Evolutionary conservation across 92 coral and sea anemone species (phyloP).

Genomic region (Zoanthus solanderi): DNA sequence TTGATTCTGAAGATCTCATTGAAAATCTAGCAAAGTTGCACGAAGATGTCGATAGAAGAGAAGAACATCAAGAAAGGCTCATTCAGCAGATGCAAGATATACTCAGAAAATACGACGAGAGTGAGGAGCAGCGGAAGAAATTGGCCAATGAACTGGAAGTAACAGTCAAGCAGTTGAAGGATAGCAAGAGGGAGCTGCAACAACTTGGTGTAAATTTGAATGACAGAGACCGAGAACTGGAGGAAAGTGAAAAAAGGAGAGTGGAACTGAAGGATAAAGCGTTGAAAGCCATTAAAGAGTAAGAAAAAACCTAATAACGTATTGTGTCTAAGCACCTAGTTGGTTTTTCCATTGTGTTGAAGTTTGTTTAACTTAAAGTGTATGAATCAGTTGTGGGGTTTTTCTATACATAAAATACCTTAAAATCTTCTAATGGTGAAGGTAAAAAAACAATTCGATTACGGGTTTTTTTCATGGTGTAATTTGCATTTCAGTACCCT

Average conservation of each 20-base stretch:
- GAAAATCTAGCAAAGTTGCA: conserved; percentile 74
- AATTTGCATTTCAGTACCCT: no score
- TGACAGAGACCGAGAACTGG: conserved; percentile 80
- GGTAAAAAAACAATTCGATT: no score
- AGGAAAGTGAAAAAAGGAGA: conserved; percentile 90
- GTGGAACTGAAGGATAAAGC: conserved; percentile 90
- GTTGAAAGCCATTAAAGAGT: conserved; percentile 93
- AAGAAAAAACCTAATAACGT: conserved; percentile 31
- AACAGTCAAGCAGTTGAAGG: conserved; percentile 76
- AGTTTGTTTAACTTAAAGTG: no score
- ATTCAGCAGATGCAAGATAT: conserved; percentile 78
- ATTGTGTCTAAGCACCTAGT: no score
- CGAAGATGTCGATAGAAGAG: conserved; percentile 85
- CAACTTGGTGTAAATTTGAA: conserved; percentile 75
- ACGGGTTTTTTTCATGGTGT: no score
- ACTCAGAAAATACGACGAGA: conserved; percentile 80
- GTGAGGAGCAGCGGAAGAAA: conserved; percentile 78
- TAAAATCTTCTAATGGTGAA: no score
- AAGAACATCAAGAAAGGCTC: conserved; percentile 85
- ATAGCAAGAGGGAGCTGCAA: conserved; percentile 73
- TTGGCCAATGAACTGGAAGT: conserved; percentile 72
- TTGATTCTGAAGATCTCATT: conserved; percentile 50
- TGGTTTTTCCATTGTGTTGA: no score
- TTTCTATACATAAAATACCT: no score
- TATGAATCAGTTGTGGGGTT: no score